These are phyloP conservation scores for Chlamydotis undulata DNA, from an alignment of 2,113 vertebrate genomes.

Conservation along the genomic window DNA sequence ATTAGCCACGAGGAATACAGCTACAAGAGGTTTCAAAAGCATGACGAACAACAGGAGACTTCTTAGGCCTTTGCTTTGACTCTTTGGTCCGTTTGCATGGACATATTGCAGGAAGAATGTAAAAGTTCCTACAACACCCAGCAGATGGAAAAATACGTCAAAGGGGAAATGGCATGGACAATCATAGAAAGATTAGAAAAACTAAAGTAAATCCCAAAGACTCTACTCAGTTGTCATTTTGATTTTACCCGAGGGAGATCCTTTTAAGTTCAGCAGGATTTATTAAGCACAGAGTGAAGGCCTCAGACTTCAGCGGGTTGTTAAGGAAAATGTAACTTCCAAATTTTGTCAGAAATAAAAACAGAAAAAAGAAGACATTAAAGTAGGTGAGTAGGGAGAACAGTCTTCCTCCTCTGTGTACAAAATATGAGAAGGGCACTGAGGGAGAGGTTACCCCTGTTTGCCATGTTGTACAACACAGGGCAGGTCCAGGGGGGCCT, in stretches of 20 bases:
- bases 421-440: not conserved
- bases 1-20: not conserved
- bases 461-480: not conserved
- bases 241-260: not conserved
- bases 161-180: not conserved
- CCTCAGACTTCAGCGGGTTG: not conserved
- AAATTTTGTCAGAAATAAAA: conserved; percentile 4
- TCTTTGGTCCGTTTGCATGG: not conserved
- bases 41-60: not conserved
- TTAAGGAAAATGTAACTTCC: not conserved
- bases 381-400: not conserved
- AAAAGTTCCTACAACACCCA: not conserved
- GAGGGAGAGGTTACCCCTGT: not conserved
- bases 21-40: not conserved
- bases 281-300: not conserved
- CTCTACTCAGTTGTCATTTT: not conserved
- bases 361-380: not conserved
- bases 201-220: not conserved
- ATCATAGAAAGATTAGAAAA: not conserved
- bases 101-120: not conserved
- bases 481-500: not conserved
- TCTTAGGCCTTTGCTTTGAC: not conserved
- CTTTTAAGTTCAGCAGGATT: not conserved
- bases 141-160: not conserved
- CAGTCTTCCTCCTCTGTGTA: not conserved